Evolutionary conservation across 2,888 invertebrate genomes (phyloP), one percentile per base, ranked within the genome.

Genomic region (Orthosia gracilis): DNA sequence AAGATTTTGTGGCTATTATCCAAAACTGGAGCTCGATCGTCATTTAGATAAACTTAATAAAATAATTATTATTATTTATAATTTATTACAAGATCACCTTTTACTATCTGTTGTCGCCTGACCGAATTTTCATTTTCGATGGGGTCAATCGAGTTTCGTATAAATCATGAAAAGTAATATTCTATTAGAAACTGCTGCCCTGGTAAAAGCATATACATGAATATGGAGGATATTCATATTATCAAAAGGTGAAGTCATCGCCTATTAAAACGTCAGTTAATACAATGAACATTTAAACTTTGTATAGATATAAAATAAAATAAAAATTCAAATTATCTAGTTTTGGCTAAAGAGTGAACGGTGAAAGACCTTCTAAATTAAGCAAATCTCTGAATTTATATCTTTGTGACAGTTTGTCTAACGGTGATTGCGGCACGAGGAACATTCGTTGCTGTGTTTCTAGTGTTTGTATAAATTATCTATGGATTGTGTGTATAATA

Each of bases 301-400:
- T 50, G 63, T 58, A 76, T 68, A 31, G 52, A 76, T 70, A 72
- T 72, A 62, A 73, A 80, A 82, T 76, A 50, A 73, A 83, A 78
- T 78, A 70, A 54, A 82, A 81, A 86, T 82, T 80, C 65, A 87
- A 88, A 87, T 87, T 78, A 87, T 84, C 72, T 72, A 68, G 71
- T 85, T 88, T 83, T 76, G 71, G 73, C 79, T 67, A 76, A 83
- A 87, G 70, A 85, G 73, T 80, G 82, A 82, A 76, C 88, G 91
- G 91, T 91, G 91, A 93, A 92, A 91, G 89, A 92, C 84, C 89
- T 90, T 87, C 74, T 89, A 92, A 92, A 92, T 91, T 90, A 93
- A 86, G 88, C 89, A 92, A 94, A 94, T 92, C 92, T 90, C 70
- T 66, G 75, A 92, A 94, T 94, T 93, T 94, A 93, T 92, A 87